These are phyloP conservation scores for Drosophila acutilabella DNA, from an alignment of 2,888 invertebrate species.

Conservation along the genomic window DNA sequence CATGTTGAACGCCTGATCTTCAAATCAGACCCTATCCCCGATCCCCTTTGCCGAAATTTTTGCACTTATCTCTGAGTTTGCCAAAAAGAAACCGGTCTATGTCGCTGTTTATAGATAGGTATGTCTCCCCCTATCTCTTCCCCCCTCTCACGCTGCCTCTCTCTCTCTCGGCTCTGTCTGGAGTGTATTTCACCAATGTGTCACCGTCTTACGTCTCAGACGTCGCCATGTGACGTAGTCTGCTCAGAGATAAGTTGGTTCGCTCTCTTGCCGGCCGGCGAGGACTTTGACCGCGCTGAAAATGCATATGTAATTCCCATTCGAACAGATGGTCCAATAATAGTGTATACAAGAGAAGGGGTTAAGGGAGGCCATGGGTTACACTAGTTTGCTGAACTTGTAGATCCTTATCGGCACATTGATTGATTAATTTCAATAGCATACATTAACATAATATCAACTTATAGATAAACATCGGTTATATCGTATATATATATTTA, in stretches of 20 bases:
- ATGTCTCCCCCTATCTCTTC: neutral
- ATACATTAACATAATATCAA: constrained; percentile 44
- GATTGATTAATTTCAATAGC: constrained; percentile 63
- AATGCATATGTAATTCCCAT: constrained; percentile 9
- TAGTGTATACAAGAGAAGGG: constrained; percentile 27
- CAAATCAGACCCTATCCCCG: constrained; percentile 11
- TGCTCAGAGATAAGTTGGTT: constrained; percentile 63
- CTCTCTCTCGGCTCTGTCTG: constrained; percentile 20
- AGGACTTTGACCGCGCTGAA: constrained; percentile 66
- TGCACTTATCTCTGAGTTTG: constrained; percentile 49
- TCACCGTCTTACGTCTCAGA: constrained; percentile 59
- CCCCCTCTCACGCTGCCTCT: constrained; percentile 10
- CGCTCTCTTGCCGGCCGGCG: constrained; percentile 54
- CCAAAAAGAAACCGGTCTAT: constrained; percentile 50
- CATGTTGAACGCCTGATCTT: constrained; percentile 74
- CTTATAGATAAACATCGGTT: constrained; percentile 16
- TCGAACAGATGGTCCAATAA: constrained; percentile 53
- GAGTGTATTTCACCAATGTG: constrained; percentile 64
- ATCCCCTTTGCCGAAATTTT: constrained; percentile 27
- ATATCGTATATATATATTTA: neutral
- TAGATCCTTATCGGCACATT: constrained; percentile 48
- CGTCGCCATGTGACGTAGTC: constrained; percentile 60
- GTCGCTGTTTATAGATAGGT: constrained; percentile 39
- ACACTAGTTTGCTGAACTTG: constrained; percentile 61
- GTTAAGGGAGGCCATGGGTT: constrained; percentile 23